phyloP scores from a whole-genome alignment of 2,888 invertebrate genomes.

The Andricus curvator region DNA sequence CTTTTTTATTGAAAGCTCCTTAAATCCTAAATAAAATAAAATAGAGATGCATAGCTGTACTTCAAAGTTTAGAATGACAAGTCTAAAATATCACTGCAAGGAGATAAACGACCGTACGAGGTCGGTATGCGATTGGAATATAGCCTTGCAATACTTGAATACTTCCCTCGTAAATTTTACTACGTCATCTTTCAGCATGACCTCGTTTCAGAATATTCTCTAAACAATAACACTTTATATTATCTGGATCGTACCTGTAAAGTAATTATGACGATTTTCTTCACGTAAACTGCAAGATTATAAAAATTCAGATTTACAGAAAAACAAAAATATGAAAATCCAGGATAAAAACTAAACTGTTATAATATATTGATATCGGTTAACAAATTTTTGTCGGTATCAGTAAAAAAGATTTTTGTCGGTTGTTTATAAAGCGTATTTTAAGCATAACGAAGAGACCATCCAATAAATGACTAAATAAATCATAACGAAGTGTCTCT shows the following conservation, averaged over 20 bases:
- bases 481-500: no score
- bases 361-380: no score
- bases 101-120: slow-evolving; percentile 23
- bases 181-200: slow-evolving; percentile 65
- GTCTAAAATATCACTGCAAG: background rate
- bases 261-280: background rate
- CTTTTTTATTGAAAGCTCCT: no score
- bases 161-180: slow-evolving; percentile 61
- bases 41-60: background rate
- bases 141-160: slow-evolving; percentile 37
- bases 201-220: slow-evolving; percentile 65
- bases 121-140: slow-evolving; percentile 54
- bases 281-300: background rate
- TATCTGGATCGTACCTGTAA: slow-evolving; percentile 9
- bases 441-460: no score
- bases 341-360: background rate
- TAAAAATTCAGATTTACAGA: background rate
- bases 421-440: no score
- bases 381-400: no score
- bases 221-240: slow-evolving; percentile 34
- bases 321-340: background rate
- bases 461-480: no score
- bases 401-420: no score
- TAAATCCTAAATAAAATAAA: no score
- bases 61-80: slow-evolving; percentile 2